Conservation (phyloP, 2,113 vertebrate species). For the Australoheros scitulus region DNA sequence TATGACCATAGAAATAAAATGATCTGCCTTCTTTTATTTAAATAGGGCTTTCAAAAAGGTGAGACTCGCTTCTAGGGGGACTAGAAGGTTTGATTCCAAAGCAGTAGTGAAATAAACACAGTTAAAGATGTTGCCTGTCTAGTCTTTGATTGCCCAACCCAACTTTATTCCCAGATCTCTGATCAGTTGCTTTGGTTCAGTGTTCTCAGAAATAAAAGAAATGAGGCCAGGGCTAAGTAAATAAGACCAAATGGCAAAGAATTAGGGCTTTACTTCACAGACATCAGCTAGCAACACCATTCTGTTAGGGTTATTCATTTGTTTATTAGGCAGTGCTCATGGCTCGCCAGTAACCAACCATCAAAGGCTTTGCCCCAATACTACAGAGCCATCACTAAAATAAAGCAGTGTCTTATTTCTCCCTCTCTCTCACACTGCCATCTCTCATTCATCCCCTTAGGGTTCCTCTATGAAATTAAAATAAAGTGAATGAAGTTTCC, state of each 20-base stretch:
- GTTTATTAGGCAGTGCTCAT: slow-evolving; percentile 57
- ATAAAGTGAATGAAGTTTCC: slow-evolving; percentile 81
- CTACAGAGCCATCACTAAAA: slow-evolving; percentile 66
- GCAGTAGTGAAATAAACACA: too few relatives aligned
- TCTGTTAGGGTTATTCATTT: slow-evolving; percentile 59
- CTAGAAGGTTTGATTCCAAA: neutral
- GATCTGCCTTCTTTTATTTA: neutral
- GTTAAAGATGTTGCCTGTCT: neutral
- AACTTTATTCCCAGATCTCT: neutral
- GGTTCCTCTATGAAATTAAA: slow-evolving; percentile 82
- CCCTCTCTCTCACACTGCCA: slow-evolving; percentile 56
- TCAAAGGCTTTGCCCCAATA: slow-evolving; percentile 71
- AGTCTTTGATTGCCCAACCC: neutral
- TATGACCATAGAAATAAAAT: neutral
- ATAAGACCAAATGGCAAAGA: neutral
- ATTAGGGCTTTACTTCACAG: slow-evolving; percentile 1
- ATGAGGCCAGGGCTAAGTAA: slow-evolving; percentile 1
- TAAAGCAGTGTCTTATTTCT: slow-evolving; percentile 71
- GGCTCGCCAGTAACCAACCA: slow-evolving; percentile 61
- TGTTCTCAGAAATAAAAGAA: slow-evolving; percentile 3
- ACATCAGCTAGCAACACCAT: slow-evolving; percentile 28
- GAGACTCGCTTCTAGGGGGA: neutral
- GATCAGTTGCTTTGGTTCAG: neutral
- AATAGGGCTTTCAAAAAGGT: neutral
- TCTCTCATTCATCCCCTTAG: slow-evolving; percentile 72